Evolutionary conservation across 92 coral and sea anemone genomes (phyloP).

Genomic region (Umimayanthus chanpuru): DNA sequence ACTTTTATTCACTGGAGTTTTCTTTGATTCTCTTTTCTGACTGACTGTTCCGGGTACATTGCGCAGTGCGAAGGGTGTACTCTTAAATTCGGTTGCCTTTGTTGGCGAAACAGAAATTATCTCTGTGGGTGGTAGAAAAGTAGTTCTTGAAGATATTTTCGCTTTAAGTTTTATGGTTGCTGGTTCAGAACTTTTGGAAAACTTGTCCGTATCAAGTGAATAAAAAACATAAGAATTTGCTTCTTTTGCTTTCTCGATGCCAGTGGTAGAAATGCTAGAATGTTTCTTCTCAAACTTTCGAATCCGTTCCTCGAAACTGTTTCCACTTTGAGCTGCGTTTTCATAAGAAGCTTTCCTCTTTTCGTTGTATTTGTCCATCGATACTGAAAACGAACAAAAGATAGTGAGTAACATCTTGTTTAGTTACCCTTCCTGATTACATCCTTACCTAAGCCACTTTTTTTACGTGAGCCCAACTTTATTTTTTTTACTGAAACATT

Average conservation of each 20-base stretch:
- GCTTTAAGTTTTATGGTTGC: background rate
- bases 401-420: background rate
- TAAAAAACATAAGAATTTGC: background rate
- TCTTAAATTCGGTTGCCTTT: background rate
- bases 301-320: background rate
- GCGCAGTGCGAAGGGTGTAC: background rate
- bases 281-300: background rate
- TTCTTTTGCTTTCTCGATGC: background rate
- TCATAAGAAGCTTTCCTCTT: background rate
- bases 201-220: background rate
- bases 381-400: background rate
- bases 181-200: background rate
- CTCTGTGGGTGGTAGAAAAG: background rate
- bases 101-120: background rate
- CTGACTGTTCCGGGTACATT: background rate
- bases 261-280: background rate
- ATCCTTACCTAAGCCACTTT: no score
- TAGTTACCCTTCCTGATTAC: background rate
- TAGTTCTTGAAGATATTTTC: background rate
- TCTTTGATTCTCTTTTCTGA: background rate
- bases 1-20: background rate
- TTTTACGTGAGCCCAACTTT: no score
- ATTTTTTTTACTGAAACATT: no score
- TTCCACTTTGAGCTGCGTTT: background rate
- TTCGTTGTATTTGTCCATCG: conserved; percentile 4